These are phyloP conservation scores for Rousettus leschenaultii DNA, from an alignment of 2,113 vertebrate species.

Conservation along the genomic window DNA sequence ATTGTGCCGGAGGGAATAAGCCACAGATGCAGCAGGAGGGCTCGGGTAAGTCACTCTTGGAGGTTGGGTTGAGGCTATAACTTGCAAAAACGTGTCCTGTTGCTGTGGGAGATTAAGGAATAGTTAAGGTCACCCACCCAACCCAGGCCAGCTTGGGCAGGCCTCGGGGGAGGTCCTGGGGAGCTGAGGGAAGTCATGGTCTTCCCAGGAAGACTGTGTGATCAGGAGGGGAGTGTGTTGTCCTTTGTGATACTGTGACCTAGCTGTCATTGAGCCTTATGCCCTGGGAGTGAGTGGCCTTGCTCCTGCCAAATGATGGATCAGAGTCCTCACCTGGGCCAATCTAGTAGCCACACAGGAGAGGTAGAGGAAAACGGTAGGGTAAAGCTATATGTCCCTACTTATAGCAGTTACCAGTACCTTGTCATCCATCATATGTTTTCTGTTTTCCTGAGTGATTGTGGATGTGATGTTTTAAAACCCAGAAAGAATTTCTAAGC, in stretches of 20 bases:
- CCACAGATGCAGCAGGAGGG: fast-evolving
- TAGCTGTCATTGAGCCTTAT: background rate
- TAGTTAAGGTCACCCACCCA: background rate
- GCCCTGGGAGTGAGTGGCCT: background rate
- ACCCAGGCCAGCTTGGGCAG: background rate
- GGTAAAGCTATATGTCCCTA: background rate
- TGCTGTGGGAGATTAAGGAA: background rate
- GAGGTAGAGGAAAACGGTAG: background rate
- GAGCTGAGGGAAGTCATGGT: background rate
- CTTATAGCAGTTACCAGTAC: background rate
- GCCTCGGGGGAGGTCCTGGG: background rate
- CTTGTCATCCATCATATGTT: background rate
- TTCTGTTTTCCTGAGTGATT: background rate
- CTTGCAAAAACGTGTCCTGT: background rate
- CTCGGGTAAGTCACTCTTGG: background rate
- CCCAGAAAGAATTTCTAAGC: background rate
- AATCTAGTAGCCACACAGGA: background rate
- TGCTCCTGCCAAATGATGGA: too few species aligned
- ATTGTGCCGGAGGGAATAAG: fast-evolving
- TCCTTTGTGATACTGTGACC: background rate
- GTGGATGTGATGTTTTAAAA: background rate
- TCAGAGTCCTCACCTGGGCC: background rate
- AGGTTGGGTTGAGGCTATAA: too few species aligned
- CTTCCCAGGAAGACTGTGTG: background rate
- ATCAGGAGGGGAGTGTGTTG: background rate